Evolutionary conservation across 2,797 vertebrate genomes (phyloP), one percentile per base, ranked within the genome.

Genomic region (Pseudochromis fuscus): DNA sequence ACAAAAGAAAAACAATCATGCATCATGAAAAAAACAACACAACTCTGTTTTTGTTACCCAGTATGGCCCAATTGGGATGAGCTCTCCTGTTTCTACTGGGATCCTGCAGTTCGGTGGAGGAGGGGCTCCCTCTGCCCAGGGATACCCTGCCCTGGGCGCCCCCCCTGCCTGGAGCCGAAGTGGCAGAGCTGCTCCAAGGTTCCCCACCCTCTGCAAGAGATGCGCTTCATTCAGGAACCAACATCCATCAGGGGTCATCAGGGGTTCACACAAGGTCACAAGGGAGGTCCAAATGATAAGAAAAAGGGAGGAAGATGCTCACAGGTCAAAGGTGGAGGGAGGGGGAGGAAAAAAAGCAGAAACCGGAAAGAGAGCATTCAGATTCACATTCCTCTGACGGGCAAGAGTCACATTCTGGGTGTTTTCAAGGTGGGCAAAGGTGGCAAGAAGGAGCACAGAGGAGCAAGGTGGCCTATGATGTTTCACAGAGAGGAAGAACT

Each of bases 41-140:
- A 75, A 4, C 57, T 70, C 70, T 23, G n/a, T 60, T 50, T 85
- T n/a, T 53, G 50, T 95, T 94, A 94, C 93, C 94, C 88, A 93
- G 83, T 83, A 92, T 88, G 89, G 92, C 92, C 93, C 92, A 93
- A 87, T 93, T 93, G 84, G 93, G 93, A 82, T 93, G 92, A 84
- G 93, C 92, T 77, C 93, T 94, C 89, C 92, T 94, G 93, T 94
- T 93, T 92, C 93, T 93, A 93, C 89, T 91, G 76, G 88, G 91
- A 51, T 93, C 93, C 87, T 90, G 93, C 7, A 82, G 90, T 25
- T 93, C 86, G 1, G 83, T 89, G 62, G 84, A 72, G 58, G 84
- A 82, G 77, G 91, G 77, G 81, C 74, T 77, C 53, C 77, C 85
- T 70, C 83, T 63, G 79, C 83, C 84, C 83, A 79, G 66, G 75